Evolutionary conservation across 2,797 vertebrate species (phyloP), one percentile per base, ranked within the genome.

Genomic region (Erethizon dorsatum): DNA sequence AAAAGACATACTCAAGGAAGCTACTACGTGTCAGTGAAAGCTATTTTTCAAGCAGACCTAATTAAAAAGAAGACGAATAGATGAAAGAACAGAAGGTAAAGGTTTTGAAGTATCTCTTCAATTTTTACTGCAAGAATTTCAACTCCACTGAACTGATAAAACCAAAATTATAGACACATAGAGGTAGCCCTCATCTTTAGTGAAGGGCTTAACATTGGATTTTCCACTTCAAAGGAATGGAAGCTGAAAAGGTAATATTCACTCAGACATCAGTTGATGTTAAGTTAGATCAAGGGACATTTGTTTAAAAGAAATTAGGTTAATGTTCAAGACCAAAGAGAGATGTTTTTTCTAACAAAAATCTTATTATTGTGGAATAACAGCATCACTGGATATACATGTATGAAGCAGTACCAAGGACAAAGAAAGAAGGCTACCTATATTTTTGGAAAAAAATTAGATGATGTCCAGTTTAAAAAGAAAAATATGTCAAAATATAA

Each of bases 401-500:
- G 24, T 61, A 56, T 45, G 33, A 97, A 69, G 71, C 31, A 15
- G 12, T 47, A 83, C 1, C 45, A 94, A 87, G 54, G 47, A 94
- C 57, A 91, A 92, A 95, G 17, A 83, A 80, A 86, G 80, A 88
- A 92, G 79, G 69, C 63, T 73, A 89, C 24, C 52, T 92, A 50
- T 88, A 56, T 86, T 94, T 95, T 92, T 79, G 37, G 18, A 69
- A 54, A 96, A 41, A 63, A 90, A 86, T 83, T 96, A 95, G 61
- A 73, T 67, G 41, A 92, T 88, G 50, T 78, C 85, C 85, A 75
- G 17, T 88, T 83, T 90, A 91, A 79, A 88, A 89, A 83, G 28
- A 90, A 95, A 96, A 91, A 87, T 2, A 83, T 45, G 24, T 59
- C 69, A 73, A 89, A 87, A 33, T 67, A 45, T 87, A 87, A 91